These are phyloP conservation scores for Ochropacha duplaris DNA, from an alignment of 2,888 invertebrate species.

Conservation along the genomic window DNA sequence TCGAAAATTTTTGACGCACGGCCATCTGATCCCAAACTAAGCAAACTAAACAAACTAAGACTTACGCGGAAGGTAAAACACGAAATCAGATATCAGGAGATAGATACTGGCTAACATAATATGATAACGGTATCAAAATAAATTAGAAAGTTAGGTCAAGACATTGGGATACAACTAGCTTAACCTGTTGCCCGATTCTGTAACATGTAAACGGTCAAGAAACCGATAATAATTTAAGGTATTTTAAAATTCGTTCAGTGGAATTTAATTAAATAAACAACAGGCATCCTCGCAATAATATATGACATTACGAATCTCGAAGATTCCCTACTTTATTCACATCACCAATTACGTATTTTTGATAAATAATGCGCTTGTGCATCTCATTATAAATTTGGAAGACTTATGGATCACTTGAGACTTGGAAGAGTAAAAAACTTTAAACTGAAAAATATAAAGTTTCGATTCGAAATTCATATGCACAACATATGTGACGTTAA, in stretches of 20 bases:
- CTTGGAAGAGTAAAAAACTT: conserved; percentile 18
- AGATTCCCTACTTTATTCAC: conserved; percentile 53
- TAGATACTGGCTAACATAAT: background rate
- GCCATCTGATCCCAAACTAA: too few species aligned
- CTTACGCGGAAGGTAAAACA: background rate
- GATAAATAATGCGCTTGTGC: conserved; percentile 71
- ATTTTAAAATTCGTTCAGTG: conserved; percentile 16
- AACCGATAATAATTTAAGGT: background rate
- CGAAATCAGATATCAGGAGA: background rate
- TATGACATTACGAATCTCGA: conserved; percentile 56
- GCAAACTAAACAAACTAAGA: too few species aligned
- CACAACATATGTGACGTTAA: conserved; percentile 28
- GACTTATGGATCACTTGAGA: conserved; percentile 10
- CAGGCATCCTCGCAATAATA: conserved; percentile 48
- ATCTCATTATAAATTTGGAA: conserved; percentile 25
- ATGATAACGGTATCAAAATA: background rate
- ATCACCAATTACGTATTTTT: conserved; percentile 73
- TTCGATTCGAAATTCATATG: conserved; percentile 12
- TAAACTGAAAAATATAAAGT: conserved; percentile 13
- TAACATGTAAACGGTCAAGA: background rate
- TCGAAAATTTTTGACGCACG: too few species aligned
- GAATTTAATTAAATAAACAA: conserved; percentile 22
- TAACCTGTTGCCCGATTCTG: background rate
- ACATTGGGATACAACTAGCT: background rate
- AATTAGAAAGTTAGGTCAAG: background rate